A percentile compares a stretch with the other conserved stretches of the same genome.
phyloP scores from a whole-genome alignment of 1,140 invertebrate species.

The Lithobius niger region DNA sequence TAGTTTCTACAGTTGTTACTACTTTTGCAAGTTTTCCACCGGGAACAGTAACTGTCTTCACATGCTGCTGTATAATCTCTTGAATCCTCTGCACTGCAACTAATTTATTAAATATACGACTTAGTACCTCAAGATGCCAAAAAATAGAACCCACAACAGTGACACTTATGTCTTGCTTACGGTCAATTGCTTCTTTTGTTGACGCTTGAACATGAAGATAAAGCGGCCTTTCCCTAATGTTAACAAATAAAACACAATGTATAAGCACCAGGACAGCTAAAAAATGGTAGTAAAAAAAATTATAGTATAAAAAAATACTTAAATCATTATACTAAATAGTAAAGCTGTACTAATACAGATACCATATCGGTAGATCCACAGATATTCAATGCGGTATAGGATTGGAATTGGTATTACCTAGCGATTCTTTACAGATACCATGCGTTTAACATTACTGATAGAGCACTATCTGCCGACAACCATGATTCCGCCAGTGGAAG shows the following conservation, averaged over 20 bases:
- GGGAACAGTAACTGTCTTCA: neutral
- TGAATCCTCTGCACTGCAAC: constrained; percentile 46
- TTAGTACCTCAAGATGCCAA: neutral
- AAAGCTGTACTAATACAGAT: too few relatives aligned
- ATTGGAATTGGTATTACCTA: too few relatives aligned
- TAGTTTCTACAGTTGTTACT: neutral
- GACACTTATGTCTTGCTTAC: constrained; percentile 32
- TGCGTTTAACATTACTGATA: too few relatives aligned
- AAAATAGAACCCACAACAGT: constrained; percentile 1
- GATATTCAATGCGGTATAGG: neutral
- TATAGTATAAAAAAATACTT: neutral
- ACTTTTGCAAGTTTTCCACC: neutral
- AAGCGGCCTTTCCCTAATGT: constrained; percentile 42
- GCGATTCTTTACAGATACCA: too few relatives aligned
- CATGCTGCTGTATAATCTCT: constrained; percentile 40
- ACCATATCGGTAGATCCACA: neutral
- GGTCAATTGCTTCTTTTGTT: constrained; percentile 41
- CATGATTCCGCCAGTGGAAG: too few relatives aligned
- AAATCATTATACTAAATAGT: neutral
- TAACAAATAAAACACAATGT: too few relatives aligned
- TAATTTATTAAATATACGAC: constrained; percentile 21
- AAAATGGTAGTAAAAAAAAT: neutral
- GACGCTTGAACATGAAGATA: constrained; percentile 48
- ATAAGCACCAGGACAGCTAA: too few relatives aligned
- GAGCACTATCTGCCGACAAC: too few relatives aligned